Evolutionary conservation across 2,113 vertebrate species (phyloP).

Genomic region (Neolamprologus devosi): DNA sequence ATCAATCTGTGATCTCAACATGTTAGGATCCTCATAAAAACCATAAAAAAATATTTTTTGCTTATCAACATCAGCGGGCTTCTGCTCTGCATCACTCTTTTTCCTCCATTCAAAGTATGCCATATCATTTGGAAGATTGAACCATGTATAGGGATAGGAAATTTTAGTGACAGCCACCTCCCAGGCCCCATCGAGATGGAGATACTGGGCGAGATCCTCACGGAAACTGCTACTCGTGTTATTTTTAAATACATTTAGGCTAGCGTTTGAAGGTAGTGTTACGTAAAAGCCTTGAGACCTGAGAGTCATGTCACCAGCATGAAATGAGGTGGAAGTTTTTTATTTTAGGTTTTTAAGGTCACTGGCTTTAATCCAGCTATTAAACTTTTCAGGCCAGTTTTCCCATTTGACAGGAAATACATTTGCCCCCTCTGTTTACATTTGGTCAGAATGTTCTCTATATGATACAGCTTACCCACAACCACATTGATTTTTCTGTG

Average conservation of each 20-base stretch:
- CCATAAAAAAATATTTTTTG: background rate
- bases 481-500: background rate
- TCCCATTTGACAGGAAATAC: background rate
- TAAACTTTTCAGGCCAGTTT: background rate
- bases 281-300: background rate
- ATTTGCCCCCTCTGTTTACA: background rate
- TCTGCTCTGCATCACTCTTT: background rate
- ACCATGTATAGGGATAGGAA: background rate
- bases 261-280: background rate
- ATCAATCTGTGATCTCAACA: background rate
- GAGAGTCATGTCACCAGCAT: background rate
- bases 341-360: background rate
- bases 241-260: background rate
- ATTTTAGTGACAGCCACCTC: background rate
- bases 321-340: background rate
- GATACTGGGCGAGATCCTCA: background rate
- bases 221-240: background rate
- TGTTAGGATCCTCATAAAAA: background rate
- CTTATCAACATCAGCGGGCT: accelerated
- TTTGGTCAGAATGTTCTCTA: background rate
- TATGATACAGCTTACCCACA: background rate
- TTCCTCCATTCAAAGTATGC: background rate
- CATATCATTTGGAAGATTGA: background rate
- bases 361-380: background rate
- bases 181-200: background rate